A percentile compares a stretch with the other conserved stretches of the same genome.
Conservation (phyloP, 2,888 invertebrate genomes). For the Meiosimyza decipiens region DNA sequence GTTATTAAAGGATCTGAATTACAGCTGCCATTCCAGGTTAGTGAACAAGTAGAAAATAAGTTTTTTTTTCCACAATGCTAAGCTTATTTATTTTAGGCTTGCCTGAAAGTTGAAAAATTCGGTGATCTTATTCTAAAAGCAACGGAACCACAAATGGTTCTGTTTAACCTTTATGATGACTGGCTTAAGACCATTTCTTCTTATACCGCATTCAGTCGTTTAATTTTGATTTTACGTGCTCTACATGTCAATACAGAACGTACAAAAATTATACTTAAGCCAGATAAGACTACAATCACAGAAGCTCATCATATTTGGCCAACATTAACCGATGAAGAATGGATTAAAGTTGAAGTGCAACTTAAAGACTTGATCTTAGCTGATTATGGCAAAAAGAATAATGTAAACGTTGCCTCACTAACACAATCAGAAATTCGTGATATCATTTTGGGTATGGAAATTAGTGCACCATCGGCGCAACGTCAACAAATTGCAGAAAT, state of each 20-base stretch:
- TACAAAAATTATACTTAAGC: slow-evolving; percentile 97
- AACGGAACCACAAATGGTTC: slow-evolving; percentile 99
- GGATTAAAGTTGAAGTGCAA: slow-evolving; percentile 99
- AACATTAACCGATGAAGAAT: slow-evolving; percentile 95
- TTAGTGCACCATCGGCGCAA: slow-evolving; percentile 98
- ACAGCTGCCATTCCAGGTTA: slow-evolving; percentile 98
- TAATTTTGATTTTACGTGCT: slow-evolving; percentile 95
- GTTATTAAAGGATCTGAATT: slow-evolving; percentile 99
- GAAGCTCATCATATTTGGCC: slow-evolving; percentile 99
- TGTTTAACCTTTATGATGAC: slow-evolving; percentile 99
- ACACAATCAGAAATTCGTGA: slow-evolving; percentile 99
- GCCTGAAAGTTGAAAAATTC: slow-evolving; percentile 98
- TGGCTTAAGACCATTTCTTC: slow-evolving; percentile 99
- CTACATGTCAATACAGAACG: slow-evolving; percentile 99
- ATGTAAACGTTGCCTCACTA: slow-evolving; percentile 98
- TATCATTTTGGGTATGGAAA: slow-evolving; percentile 99
- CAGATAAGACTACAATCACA: slow-evolving; percentile 98
- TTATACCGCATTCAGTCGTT: slow-evolving; percentile 97
- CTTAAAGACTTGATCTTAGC: slow-evolving; percentile 98
- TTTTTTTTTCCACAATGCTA: slow-evolving; percentile 76
- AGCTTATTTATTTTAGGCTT: slow-evolving; percentile 83
- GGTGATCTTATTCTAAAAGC: slow-evolving; percentile 99
- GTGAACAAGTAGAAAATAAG: slow-evolving; percentile 80
- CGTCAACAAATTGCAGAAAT: slow-evolving; percentile 99
- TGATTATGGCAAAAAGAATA: slow-evolving; percentile 99